Percentiles rank a stretch among this genome's conserved stretches.
Evolutionary conservation across 2,113 vertebrate genomes (phyloP).

Genomic region (Numida meleagris): DNA sequence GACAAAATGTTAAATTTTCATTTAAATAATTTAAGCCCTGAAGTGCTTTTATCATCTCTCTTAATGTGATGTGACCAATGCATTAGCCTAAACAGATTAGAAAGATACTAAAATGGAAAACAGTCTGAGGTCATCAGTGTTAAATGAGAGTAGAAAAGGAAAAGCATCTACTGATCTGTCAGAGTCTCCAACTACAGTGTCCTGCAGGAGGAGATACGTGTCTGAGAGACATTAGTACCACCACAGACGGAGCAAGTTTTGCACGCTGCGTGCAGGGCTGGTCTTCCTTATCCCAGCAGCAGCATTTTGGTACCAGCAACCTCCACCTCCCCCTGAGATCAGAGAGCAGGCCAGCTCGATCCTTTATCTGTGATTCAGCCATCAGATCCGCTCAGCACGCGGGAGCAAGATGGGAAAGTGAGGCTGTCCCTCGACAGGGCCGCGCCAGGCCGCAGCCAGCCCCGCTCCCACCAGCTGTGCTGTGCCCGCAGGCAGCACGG

Average conservation of each 20-base stretch:
- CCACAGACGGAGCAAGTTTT: fast-evolving
- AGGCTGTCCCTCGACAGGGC: fast-evolving
- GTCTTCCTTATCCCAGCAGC: neutral
- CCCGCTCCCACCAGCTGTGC: no score
- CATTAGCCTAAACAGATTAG: neutral
- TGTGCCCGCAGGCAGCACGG: neutral
- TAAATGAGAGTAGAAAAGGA: neutral
- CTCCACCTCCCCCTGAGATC: neutral
- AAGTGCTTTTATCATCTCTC: neutral
- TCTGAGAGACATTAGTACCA: neutral
- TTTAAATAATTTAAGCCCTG: neutral
- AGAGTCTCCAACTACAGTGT: neutral
- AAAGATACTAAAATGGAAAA: neutral
- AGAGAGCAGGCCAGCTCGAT: neutral
- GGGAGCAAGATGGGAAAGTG: neutral
- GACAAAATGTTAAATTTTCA: neutral
- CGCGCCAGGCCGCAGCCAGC: neutral
- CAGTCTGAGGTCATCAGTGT: neutral
- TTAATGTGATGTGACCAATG: neutral
- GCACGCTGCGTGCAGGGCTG: neutral
- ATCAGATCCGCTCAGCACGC: neutral
- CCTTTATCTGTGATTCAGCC: neutral
- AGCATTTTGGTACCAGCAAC: fast-evolving
- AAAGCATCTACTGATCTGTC: neutral
- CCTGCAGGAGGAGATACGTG: neutral